Evolutionary conservation across 2,888 invertebrate genomes (phyloP), one percentile per base, ranked within the genome.

Genomic region (Drosophila mercatorum): DNA sequence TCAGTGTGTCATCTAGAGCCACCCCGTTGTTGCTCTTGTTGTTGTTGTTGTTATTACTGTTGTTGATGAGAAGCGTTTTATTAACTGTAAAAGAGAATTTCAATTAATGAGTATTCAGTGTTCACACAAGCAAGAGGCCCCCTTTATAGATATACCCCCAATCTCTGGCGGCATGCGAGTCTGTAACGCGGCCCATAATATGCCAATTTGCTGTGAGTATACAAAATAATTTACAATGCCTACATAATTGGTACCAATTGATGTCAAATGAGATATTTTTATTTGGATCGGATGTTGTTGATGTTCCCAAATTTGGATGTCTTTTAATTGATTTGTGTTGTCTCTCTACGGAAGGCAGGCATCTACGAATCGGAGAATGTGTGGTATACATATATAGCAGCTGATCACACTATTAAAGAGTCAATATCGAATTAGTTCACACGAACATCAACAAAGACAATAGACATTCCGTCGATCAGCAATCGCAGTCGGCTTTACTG

Each of bases 221-320:
- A 79, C 78, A 73, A 80, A 81, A 77, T 75, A 81, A 88, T 83
- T 83, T 83, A 75, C 72, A 75, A 72, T 70, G 78, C 75, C 70
- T 67, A 59, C 80, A 83, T 87, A 87, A 87, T 87, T 88, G 86
- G 76, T 78, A 77, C 60, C 86, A 86, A 86, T 86, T 86, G 86
- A 83, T 67, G 80, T 78, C 74, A 80, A 86, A 88, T 86, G 74
- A 75, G 74, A 64, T 83, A 72, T 57, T 80, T 51, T 31, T 62
- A 67, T 75, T 47, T 60, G 51, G 57, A 64, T 64, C 61, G 72
- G 67, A 74, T 68, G 58, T n/a, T 53, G 36, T 31, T 49, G 34
- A 43, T 38, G 44, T 8, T 55, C 47, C 46, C 36, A 59, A 60
- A 44, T 70, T 66, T 70, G 38, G 58, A 58, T 55, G 28, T 44